phyloP scores from a whole-genome alignment of 2,113 vertebrate species.

The human (Homo sapiens) region DNA sequence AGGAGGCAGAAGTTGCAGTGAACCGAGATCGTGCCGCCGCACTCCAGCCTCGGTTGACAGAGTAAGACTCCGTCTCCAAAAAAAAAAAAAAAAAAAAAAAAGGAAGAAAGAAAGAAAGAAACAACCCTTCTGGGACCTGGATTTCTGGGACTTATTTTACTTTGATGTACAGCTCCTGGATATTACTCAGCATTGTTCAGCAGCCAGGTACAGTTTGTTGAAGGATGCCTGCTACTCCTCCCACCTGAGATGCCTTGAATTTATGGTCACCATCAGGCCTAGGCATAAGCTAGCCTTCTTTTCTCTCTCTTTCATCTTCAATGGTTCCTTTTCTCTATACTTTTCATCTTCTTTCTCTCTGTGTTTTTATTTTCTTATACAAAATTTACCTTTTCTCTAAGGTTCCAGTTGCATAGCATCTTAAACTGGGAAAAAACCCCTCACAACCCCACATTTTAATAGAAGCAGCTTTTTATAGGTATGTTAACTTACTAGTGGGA shows the following conservation, averaged over 20 bases:
- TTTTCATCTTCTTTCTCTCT: background rate
- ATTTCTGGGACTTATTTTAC: background rate
- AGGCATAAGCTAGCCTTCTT: background rate
- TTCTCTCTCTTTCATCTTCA: background rate
- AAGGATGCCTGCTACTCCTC: background rate
- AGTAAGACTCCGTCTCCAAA: background rate
- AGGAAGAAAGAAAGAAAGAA: background rate
- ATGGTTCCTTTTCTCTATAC: background rate
- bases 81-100: background rate
- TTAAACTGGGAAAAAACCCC: background rate
- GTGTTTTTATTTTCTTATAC: background rate
- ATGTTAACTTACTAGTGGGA: background rate
- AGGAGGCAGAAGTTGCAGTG: too few species aligned
- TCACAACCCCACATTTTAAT: background rate
- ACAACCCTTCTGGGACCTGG: background rate
- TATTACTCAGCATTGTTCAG: background rate
- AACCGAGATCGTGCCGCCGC: too few species aligned
- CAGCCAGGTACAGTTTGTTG: background rate
- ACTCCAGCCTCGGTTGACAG: too few species aligned
- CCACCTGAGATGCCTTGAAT: background rate
- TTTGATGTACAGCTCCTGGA: background rate
- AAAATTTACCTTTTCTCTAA: slow-evolving; percentile 6
- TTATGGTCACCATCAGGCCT: background rate
- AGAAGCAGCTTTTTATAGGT: background rate
- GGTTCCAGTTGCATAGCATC: background rate